phyloP scores from a whole-genome alignment of 2,888 invertebrate species.

The Muschampia plurimacula region DNA sequence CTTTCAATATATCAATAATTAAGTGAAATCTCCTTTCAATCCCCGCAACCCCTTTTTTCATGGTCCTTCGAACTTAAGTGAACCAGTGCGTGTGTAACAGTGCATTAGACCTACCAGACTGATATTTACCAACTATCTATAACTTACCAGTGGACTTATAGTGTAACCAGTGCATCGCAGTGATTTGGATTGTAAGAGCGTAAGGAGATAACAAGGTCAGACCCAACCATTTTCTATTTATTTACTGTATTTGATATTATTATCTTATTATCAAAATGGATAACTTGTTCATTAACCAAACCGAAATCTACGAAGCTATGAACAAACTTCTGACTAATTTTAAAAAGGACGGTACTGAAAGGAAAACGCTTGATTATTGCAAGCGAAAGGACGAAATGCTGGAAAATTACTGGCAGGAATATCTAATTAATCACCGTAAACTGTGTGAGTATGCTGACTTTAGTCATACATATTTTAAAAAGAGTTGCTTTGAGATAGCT shows the following conservation, averaged over 20 bases:
- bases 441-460: background rate
- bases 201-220: conserved; percentile 15
- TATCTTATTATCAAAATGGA: conserved; percentile 7
- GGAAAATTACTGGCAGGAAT: conserved; percentile 1
- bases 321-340: conserved; percentile 13
- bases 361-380: conserved; percentile 9
- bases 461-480: background rate
- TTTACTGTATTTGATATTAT: background rate
- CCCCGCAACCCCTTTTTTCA: background rate
- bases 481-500: background rate
- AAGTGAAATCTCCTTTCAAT: too few species aligned
- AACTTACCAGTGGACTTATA: background rate
- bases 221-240: conserved; percentile 8
- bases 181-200: background rate
- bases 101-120: background rate
- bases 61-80: background rate
- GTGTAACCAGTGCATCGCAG: background rate
- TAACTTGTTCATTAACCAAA: conserved; percentile 1
- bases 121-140: background rate
- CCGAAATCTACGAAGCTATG: conserved; percentile 7
- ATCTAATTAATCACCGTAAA: background rate
- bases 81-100: conserved; percentile 1
- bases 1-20: too few species aligned
- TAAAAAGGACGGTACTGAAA: conserved; percentile 11
- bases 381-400: background rate